Evolutionary conservation across 2,113 vertebrate species (phyloP), one percentile per base, ranked within the genome.

Genomic region (Barbus barbus): DNA sequence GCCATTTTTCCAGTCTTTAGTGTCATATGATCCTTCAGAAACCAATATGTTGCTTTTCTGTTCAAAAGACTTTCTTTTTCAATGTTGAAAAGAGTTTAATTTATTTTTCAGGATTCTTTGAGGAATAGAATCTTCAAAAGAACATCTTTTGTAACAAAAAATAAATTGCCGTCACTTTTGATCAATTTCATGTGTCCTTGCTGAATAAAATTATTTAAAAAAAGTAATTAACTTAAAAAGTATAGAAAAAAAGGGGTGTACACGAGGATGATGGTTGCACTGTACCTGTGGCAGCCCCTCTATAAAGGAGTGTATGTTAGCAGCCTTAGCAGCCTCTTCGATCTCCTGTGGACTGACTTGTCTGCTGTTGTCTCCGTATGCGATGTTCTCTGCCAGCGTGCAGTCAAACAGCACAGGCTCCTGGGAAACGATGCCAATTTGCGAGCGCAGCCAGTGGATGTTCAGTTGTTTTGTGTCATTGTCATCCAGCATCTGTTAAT

Each of bases 391-490:
- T 0, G 95, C 95, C 78, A 99, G 93, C 58, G 96, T 96, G 93
- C 93, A 97, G 93, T 98, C 96, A 75, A 99, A 98, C 56, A 99
- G 93, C 46, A 96, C 87, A 0, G 97, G 98, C 88, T 99, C 97
- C 93, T 99, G 98, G 41, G 96, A 99, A 36, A 99, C 97, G 0
- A 99, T 97, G 36, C 97, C 97, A 0, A 98, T 96, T 51, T 97
- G 97, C 16, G 97, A 90, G 86, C 97, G 92, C 61, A 99, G 75
- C 97, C 97, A 99, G 79, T 97, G 93, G 89, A 96, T 92, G 84
- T 97, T 96, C 65, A 96, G 85, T 3, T 89, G 9, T 81, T 94
- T 96, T 60, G 89, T 75, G 65, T 95, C 88, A 2, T 89, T 88
- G 6, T 87, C 84, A 88, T 97, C 96, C 72, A 98, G 78, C 82